These are phyloP conservation scores for Ganaspis sp. DNA, from an alignment of 1,140 invertebrate species.

Conservation along the genomic window DNA sequence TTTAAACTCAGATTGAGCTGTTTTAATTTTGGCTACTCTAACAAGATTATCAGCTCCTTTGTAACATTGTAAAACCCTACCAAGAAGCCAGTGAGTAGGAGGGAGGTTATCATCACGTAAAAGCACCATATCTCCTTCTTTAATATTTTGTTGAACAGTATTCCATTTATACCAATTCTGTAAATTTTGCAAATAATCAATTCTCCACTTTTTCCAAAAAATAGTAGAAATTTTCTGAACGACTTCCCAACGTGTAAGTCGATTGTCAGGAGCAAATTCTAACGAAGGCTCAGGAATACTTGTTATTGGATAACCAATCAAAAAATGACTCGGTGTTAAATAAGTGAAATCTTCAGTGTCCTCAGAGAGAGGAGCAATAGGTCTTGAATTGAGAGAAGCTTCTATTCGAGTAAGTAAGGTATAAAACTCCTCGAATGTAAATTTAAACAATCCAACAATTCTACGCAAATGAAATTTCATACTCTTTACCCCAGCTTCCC, in stretches of 20 bases:
- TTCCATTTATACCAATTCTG: conserved; percentile 37
- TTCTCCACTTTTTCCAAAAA: conserved; percentile 35
- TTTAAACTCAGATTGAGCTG: neutral
- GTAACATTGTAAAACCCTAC: neutral
- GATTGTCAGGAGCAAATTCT: neutral
- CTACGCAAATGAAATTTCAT: conserved; percentile 41
- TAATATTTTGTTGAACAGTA: neutral
- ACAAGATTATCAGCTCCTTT: conserved; percentile 14
- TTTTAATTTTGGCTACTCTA: conserved; percentile 30
- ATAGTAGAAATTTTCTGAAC: neutral
- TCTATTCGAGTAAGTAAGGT: conserved; percentile 41
- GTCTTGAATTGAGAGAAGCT: conserved; percentile 28
- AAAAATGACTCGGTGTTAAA: conserved; percentile 12
- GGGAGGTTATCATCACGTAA: neutral
- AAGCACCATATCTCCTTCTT: neutral
- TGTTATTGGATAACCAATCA: neutral
- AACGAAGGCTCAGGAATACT: conserved; percentile 13
- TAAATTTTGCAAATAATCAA: conserved; percentile 32
- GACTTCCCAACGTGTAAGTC: neutral
- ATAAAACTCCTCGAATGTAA: conserved; percentile 40
- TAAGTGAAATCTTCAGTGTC: conserved; percentile 46
- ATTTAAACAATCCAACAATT: conserved; percentile 32
- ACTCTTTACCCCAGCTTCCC: conserved; percentile 41
- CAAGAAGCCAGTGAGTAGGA: neutral
- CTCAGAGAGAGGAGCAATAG: conserved; percentile 39